A percentile compares a stretch with the other conserved stretches of the same genome.
These are phyloP conservation scores for Scaptomyza tumidula DNA, from an alignment of 2,888 invertebrate genomes.

Conservation along the genomic window DNA sequence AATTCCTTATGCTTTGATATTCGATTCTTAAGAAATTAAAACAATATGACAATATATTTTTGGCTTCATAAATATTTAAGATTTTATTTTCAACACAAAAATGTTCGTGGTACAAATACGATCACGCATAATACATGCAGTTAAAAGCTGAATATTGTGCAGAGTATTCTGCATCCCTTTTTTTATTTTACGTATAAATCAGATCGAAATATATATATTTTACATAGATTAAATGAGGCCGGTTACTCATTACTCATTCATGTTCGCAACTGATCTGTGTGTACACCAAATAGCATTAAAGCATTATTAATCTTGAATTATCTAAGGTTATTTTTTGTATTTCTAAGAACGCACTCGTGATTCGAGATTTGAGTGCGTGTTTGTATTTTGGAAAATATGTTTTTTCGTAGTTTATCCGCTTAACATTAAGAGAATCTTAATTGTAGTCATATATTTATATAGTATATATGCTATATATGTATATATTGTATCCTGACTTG, in stretches of 20 bases:
- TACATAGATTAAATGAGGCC: constrained; percentile 18
- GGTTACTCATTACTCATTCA: neutral
- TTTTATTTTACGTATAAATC: constrained; percentile 18
- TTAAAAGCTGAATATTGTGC: constrained; percentile 38
- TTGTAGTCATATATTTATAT: constrained; percentile 21
- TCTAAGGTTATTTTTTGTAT: constrained; percentile 8
- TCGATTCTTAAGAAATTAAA: neutral
- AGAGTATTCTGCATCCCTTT: constrained; percentile 17
- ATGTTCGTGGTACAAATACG: constrained; percentile 51
- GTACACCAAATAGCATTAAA: constrained; percentile 29
- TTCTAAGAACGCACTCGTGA: constrained; percentile 19
- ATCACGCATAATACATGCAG: constrained; percentile 43
- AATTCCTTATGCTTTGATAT: neutral
- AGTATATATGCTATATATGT: constrained; percentile 9
- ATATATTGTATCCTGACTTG: constrained; percentile 35
- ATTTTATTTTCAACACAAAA: constrained; percentile 56
- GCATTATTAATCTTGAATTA: constrained; percentile 28
- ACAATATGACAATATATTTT: neutral
- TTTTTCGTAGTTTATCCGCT: constrained; percentile 32
- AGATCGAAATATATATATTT: constrained; percentile 17
- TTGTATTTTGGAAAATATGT: constrained; percentile 33
- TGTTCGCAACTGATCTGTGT: constrained; percentile 29
- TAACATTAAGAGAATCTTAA: constrained; percentile 42
- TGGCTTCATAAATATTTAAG: constrained; percentile 52
- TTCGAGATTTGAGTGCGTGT: constrained; percentile 4